Evolutionary conservation across 2,113 vertebrate species (phyloP).

Genomic region (Malurus elegans): DNA sequence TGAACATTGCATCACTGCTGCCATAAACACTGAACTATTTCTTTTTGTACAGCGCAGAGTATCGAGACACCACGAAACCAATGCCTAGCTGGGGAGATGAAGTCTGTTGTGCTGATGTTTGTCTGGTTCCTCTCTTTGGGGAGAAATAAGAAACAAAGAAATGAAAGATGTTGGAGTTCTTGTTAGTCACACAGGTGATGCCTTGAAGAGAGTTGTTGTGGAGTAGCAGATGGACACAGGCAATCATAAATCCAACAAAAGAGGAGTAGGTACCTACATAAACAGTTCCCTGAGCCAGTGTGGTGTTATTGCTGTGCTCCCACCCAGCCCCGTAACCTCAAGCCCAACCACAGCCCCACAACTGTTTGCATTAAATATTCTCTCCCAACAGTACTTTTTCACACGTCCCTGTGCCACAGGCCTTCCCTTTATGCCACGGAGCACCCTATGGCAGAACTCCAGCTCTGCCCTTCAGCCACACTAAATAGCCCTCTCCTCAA

Average conservation of each 20-base stretch:
- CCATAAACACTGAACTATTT: not conserved
- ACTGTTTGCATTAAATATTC: not conserved
- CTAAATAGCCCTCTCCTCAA: not conserved
- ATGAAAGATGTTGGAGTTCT: not conserved
- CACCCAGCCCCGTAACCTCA: not conserved
- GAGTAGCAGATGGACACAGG: not conserved
- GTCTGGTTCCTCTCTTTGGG: not conserved
- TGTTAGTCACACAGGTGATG: not conserved
- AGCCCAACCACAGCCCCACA: not conserved
- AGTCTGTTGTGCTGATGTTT: not conserved
- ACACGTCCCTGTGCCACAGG: not conserved
- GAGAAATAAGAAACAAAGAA: not conserved
- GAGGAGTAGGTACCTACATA: not conserved
- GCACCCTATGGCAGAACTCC: not conserved
- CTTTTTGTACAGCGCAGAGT: not conserved
- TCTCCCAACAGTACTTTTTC: not conserved
- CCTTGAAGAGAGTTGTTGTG: not conserved
- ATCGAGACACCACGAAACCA: not conserved
- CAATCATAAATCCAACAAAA: not conserved
- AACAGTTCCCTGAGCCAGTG: not conserved
- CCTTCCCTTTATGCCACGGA: not conserved
- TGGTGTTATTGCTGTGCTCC: not conserved
- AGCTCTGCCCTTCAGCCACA: not conserved
- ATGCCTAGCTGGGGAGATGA: not conserved
- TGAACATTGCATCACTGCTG: slow-evolving; percentile 30